These are phyloP conservation scores for Alligator mississippiensis DNA, from an alignment of 2,113 vertebrate species.

Conservation along the genomic window DNA sequence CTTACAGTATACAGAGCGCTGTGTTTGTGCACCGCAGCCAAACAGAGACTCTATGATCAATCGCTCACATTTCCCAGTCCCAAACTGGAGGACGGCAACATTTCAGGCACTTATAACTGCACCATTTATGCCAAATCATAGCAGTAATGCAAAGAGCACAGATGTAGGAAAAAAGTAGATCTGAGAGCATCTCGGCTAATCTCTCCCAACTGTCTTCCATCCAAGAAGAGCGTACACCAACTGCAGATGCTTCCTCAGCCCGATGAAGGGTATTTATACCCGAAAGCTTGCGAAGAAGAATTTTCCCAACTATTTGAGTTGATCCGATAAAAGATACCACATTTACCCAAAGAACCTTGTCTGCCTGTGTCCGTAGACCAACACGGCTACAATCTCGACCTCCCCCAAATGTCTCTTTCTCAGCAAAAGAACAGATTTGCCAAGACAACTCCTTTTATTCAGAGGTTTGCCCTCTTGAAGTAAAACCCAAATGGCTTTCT, in stretches of 20 bases:
- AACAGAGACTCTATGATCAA: background rate
- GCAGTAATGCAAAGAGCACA: background rate
- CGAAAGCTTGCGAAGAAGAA: too few relatives aligned
- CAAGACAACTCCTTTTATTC: background rate
- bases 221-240: too few relatives aligned
- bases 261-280: too few relatives aligned
- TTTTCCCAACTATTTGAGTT: too few relatives aligned
- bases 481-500: background rate
- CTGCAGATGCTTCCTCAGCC: too few relatives aligned
- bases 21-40: background rate
- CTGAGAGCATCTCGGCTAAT: background rate
- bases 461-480: background rate
- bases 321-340: too few relatives aligned
- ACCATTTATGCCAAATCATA: background rate
- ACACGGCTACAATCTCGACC: too few relatives aligned
- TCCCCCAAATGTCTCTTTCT: background rate
- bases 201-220: background rate
- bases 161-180: background rate
- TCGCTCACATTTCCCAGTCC: background rate
- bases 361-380: too few relatives aligned
- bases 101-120: rapidly evolving
- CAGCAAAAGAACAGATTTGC: background rate
- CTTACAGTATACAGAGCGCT: background rate
- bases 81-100: background rate
- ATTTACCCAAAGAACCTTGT: too few relatives aligned